phyloP scores from a whole-genome alignment of 2,797 vertebrate species.

The Pipistrellus nathusii region DNA sequence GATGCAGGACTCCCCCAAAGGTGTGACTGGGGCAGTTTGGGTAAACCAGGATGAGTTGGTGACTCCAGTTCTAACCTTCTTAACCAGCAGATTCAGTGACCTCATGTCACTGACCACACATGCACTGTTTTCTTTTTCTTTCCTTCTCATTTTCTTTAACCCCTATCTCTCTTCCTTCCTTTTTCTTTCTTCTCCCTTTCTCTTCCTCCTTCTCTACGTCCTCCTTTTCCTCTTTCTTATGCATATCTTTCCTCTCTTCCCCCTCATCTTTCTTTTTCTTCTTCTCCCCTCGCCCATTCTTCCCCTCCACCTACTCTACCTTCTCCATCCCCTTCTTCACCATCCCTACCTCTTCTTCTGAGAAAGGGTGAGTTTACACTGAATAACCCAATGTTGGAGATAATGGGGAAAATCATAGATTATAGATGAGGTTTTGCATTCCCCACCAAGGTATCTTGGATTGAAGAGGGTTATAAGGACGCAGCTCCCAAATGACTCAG shows the following conservation, averaged over 20 bases:
- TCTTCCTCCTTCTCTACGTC: too few relatives aligned
- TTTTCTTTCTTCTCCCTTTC: too few relatives aligned
- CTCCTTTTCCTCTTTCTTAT: too few relatives aligned
- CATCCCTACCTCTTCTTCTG: not conserved
- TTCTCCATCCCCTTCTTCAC: too few relatives aligned
- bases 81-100: not conserved
- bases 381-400: not conserved
- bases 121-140: too few relatives aligned
- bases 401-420: not conserved
- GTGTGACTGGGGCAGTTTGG: not conserved
- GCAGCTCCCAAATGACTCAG: not conserved
- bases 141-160: not conserved
- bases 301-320: too few relatives aligned
- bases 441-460: not conserved
- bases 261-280: too few relatives aligned
- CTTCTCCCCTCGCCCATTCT: too few relatives aligned
- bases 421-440: too few relatives aligned
- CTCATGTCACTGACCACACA: not conserved
- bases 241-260: too few relatives aligned
- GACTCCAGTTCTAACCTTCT: not conserved
- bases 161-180: too few relatives aligned
- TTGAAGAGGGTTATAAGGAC: not conserved
- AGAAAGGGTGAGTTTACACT: not conserved
- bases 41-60: not conserved
- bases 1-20: too few relatives aligned